Base-by-base conservation (phyloP, 2,113 vertebrate genomes). In the Microtus pennsylvanicus region DNA sequence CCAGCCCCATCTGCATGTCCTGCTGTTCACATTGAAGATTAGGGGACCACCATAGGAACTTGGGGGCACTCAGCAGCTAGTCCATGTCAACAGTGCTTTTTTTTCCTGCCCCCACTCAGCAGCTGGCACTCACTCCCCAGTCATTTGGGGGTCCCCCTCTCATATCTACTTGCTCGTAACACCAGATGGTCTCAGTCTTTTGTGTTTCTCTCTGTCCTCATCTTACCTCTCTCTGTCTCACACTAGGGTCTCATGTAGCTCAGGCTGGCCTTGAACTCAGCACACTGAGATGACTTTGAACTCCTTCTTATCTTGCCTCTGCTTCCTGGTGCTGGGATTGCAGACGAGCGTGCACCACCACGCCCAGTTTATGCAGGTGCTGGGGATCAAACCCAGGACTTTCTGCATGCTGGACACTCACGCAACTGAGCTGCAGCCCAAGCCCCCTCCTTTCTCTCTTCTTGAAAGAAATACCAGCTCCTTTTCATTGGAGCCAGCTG, bases 21-120 rank as follows among this genome's bases (percentile, higher is more conserved):
- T 5, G 0, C 50, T 9, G 65, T 74, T 35, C 5, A 35, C 35
- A 16, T 0, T 9, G 33, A 82, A 88, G n/a, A 28, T 75, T 33
- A 28, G 81, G 45, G 42, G 9, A 6, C 58, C 50, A 8, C 0
- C 14, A 1, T 61, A 16, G 2, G 82, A n/a, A 35, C 76, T 50
- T 30, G 14, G 21, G 38, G 10, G 42, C 19, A 13, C 9, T 2
- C 14, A 50, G 21, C 42, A 38, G 52, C 17, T 8, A 17, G 21
- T 45, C 87, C 50, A 0, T 19, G 3, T 8, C 3, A 16, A 55
- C 19, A 1, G 0, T 24, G 38, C 6, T 9, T 50, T 38, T 24
- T 50, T 69, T 78, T 13, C 63, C 72, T 50, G 63, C 6, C 14
- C 61, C 70, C 3, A 30, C 69, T 52, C 4, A 42, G 7, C n/a